Evolutionary conservation across 1,140 invertebrate genomes (phyloP).

Genomic region (Trissolcus basalis): DNA sequence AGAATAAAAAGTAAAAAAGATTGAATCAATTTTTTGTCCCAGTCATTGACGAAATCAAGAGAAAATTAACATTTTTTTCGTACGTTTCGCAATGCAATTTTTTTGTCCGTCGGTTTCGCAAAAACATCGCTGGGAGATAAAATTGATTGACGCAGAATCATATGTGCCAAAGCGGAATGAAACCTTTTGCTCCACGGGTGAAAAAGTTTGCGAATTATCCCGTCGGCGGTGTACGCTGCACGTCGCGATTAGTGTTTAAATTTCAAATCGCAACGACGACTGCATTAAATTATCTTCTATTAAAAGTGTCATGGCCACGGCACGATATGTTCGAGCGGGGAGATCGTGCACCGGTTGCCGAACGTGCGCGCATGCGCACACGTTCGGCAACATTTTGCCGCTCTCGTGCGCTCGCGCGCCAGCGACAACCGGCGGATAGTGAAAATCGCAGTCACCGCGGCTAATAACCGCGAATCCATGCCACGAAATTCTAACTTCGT

Average conservation of each 20-base stretch:
- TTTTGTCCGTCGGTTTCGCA: too few relatives aligned
- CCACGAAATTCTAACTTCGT: conserved; percentile 50
- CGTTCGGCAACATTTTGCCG: conserved; percentile 18
- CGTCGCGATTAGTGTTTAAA: conserved; percentile 64
- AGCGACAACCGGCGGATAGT: conserved; percentile 33
- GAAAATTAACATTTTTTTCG: too few relatives aligned
- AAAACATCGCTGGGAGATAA: too few relatives aligned
- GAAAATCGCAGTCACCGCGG: conserved; percentile 50
- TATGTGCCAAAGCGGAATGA: conserved; percentile 1
- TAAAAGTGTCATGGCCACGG: conserved; percentile 73
- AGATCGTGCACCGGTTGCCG: conserved; percentile 42
- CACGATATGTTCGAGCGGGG: conserved; percentile 44
- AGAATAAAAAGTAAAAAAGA: too few relatives aligned
- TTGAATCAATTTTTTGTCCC: too few relatives aligned
- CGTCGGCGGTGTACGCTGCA: conserved; percentile 28
- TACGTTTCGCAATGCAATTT: too few relatives aligned
- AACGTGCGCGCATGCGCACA: conserved; percentile 40
- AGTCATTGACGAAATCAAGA: too few relatives aligned
- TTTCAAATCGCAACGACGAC: conserved; percentile 70
- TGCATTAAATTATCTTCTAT: conserved; percentile 73
- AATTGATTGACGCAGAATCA: background rate
- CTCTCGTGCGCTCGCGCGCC: conserved; percentile 25
- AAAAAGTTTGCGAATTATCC: conserved; percentile 45
- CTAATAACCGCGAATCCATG: conserved; percentile 48
- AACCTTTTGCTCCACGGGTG: conserved; percentile 17